Evolutionary conservation across 2,113 vertebrate genomes (phyloP), one percentile per base, ranked within the genome.

Genomic region (Coptodon rendalli): DNA sequence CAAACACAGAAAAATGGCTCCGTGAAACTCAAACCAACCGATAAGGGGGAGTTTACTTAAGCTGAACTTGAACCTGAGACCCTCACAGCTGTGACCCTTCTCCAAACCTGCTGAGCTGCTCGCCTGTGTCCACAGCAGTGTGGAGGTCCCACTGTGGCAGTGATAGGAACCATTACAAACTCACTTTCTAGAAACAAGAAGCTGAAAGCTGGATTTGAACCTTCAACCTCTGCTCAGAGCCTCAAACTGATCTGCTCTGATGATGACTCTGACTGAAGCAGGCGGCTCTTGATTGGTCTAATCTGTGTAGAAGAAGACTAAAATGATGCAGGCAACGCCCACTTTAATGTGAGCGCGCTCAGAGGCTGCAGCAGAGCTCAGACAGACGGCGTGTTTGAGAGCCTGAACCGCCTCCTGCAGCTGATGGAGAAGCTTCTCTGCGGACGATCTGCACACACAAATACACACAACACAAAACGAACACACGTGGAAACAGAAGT

Each of bases 401-500:
- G 17, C 5, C 10, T 66, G 61, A 66, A 7, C 7, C 17, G 4
- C 31, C 34, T 38, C 34, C 61, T 66, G 61, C 10, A 2, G 31
- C 61, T 66, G 17, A 36, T 66, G 61, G 61, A 66, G 61, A 66
- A 66, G 17, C 31, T n/a, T 66, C 59, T 11, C 61, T 66, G 31
- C 12, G 61, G 17, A 36, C 31, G 1, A 66, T 0, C 31, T 66
- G 61, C 61, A 36, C 61, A 43, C 5, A 38, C 61, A 63, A 12
- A 63, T 6, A 36, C 53, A 24, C 53, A 56, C 54, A 56, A 5
- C 54, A 5, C 54, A 57, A 29, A 57, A 27, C 54, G 0, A 56
- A 56, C 54, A 56, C 59, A n/a, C 31, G 5, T n/a, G 31, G 61
- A 1, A 66, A 38, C 34, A 36, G 4, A 66, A 66, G 0, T 0